Base-by-base conservation (phyloP, 2,888 invertebrate genomes). In the Ormyrus nitidulus region DNA sequence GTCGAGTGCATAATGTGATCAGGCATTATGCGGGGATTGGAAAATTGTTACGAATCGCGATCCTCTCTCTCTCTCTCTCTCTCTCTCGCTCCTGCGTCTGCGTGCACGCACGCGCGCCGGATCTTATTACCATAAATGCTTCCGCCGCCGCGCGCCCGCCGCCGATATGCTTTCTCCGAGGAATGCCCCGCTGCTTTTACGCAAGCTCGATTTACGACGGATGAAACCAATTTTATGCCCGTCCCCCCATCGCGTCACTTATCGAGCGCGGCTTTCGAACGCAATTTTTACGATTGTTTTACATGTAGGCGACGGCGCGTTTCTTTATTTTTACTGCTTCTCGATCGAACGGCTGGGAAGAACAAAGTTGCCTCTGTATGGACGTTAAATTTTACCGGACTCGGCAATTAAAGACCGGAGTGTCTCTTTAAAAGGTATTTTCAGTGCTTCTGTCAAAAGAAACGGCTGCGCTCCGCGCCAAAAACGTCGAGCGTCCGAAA, bases 1-100 rank as follows among this genome's bases (percentile, higher is more conserved):
- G 64, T 56, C 74, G 74, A 66, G 66, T 56, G 66, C 65, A 59
- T 58, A 73, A 73, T 73, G 48, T 13, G 64, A 64, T 74, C 65
- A n/a, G 51, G 51, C 74, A 51, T 74, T 74, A 66, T 49, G n/a
- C 66, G 54, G 48, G 44, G 11, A 58, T 66, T 49, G 65, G 74
- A 74, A 74, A 66, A 74, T 74, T 74, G 74, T 66, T 66, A 49
- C 56, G 34, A 74, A 44, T 58, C 54, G 71, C 58, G 58, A 6
- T 19, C 10, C n/a, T n/a, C 8, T 5, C 34, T 48, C 19, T 1
- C 19, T 19, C 19, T 19, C 8, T 53, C 53, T 8, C n/a, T n/a
- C n/a, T n/a, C n/a, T n/a, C n/a, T n/a, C n/a, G n/a, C n/a, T n/a
- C n/a, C n/a, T n/a, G n/a, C n/a, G n/a, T 8, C n/a, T 68, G 34